Evolutionary conservation across 2,888 invertebrate species (phyloP).

Genomic region (Xestoiulus laeticollis): DNA sequence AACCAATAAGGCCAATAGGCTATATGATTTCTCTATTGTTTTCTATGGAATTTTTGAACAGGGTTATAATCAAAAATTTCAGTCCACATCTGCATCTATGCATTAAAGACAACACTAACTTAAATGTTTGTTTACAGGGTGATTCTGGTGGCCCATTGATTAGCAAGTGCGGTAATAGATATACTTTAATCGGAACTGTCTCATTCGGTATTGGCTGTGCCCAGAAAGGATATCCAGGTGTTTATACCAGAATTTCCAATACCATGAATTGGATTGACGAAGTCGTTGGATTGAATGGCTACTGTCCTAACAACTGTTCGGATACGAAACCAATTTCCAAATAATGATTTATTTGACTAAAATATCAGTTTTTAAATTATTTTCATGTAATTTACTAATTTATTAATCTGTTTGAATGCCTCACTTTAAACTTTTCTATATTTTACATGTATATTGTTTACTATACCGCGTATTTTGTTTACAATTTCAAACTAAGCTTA

Average conservation of each 20-base stretch:
- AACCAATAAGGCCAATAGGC: too few species aligned
- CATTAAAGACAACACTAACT: too few species aligned
- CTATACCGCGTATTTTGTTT: background rate
- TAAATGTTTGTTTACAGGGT: slow-evolving; percentile 42
- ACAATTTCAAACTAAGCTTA: background rate
- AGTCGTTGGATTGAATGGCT: background rate
- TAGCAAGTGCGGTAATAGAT: slow-evolving; percentile 48
- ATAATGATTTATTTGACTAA: background rate
- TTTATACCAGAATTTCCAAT: slow-evolving; percentile 50
- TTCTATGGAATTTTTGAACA: too few species aligned
- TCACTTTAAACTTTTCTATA: background rate
- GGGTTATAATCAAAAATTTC: too few species aligned
- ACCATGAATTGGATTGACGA: slow-evolving; percentile 47
- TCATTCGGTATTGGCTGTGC: slow-evolving; percentile 54
- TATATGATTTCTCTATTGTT: too few species aligned
- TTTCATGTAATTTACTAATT: background rate
- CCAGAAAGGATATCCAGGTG: slow-evolving; percentile 46
- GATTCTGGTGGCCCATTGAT: slow-evolving; percentile 54
- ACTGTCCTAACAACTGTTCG: background rate
- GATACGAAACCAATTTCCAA: background rate
- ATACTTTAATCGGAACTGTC: slow-evolving; percentile 49
- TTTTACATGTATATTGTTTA: background rate
- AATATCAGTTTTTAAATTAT: background rate
- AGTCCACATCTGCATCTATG: too few species aligned
- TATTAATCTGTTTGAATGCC: background rate